phyloP scores from a whole-genome alignment of 2,113 vertebrate species.

The Burhinus oedicnemus region DNA sequence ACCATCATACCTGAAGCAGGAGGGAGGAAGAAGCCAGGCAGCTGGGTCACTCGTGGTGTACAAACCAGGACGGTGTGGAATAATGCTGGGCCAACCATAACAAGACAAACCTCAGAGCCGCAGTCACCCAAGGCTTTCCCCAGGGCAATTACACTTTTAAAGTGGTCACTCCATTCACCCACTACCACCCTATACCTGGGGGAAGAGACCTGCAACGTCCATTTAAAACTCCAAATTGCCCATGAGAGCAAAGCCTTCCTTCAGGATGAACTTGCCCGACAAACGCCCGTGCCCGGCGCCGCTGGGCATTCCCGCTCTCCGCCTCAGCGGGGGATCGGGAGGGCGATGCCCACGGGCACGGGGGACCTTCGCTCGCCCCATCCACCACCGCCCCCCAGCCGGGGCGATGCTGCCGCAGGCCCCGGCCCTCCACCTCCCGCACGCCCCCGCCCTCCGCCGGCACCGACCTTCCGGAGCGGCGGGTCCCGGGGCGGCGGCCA shows the following conservation, averaged over 20 bases:
- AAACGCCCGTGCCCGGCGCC: neutral
- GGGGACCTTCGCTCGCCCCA: neutral
- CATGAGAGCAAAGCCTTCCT: neutral
- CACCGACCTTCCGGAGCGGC: too few species aligned
- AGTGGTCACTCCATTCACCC: neutral
- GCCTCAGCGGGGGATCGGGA: neutral
- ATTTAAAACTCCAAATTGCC: too few species aligned
- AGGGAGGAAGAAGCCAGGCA: neutral
- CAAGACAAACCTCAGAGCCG: too few species aligned
- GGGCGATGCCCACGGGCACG: too few species aligned
- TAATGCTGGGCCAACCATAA: neutral
- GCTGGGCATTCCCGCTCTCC: too few species aligned
- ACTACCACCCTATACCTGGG: fast-evolving
- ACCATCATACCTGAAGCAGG: neutral
- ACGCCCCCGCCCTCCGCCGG: too few species aligned
- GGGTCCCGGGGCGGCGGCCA: neutral
- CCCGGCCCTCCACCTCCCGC: neutral
- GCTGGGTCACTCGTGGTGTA: neutral
- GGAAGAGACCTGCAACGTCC: neutral
- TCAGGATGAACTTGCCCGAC: fast-evolving
- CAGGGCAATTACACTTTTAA: neutral
- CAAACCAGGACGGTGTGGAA: neutral
- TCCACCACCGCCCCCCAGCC: neutral
- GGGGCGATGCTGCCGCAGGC: neutral
- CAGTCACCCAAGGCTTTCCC: neutral